These are phyloP conservation scores for Octopus sinensis DNA, from an alignment of 1,140 invertebrate genomes.

Conservation along the genomic window DNA sequence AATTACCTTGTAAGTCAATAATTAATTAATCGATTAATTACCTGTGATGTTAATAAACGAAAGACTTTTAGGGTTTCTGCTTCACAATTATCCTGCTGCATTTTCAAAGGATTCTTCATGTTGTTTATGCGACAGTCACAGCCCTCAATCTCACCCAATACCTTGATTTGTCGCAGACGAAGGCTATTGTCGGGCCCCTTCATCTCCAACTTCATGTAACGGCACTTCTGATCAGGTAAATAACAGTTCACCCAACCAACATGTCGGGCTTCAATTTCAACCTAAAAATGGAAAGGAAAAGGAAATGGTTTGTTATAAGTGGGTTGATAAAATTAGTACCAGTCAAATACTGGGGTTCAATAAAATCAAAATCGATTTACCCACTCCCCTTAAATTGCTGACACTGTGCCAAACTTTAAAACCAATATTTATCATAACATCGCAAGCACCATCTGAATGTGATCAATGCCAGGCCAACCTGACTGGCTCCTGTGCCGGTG, in stretches of 20 bases:
- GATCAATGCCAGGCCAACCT: too few species aligned
- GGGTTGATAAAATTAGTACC: not conserved
- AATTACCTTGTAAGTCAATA: too few species aligned
- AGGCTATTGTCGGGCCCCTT: slow-evolving; percentile 88
- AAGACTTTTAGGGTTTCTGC: slow-evolving; percentile 90
- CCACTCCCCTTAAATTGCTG: too few species aligned
- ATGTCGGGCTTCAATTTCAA: slow-evolving; percentile 75
- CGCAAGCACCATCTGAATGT: too few species aligned
- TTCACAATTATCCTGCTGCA: slow-evolving; percentile 74
- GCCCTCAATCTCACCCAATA: slow-evolving; percentile 51
- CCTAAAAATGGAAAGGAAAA: slow-evolving; percentile 50
- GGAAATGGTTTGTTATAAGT: not conserved
- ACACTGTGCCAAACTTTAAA: too few species aligned
- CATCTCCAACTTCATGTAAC: slow-evolving; percentile 71
- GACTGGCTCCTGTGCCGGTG: too few species aligned
- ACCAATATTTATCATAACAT: too few species aligned
- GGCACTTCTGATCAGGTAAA: slow-evolving; percentile 64
- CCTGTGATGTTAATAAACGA: slow-evolving; percentile 86
- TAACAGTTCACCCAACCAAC: slow-evolving; percentile 69
- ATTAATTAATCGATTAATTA: slow-evolving; percentile 43
- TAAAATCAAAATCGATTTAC: too few species aligned
- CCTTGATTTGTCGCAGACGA: slow-evolving; percentile 77
- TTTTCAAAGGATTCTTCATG: slow-evolving; percentile 46
- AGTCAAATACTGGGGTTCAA: too few species aligned
- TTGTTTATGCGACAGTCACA: slow-evolving; percentile 38